Evolutionary conservation across 53 echinoderm and acorn worm genomes (phyloP), one percentile per base, ranked within the genome.

Genomic region (Crossaster papposus): DNA sequence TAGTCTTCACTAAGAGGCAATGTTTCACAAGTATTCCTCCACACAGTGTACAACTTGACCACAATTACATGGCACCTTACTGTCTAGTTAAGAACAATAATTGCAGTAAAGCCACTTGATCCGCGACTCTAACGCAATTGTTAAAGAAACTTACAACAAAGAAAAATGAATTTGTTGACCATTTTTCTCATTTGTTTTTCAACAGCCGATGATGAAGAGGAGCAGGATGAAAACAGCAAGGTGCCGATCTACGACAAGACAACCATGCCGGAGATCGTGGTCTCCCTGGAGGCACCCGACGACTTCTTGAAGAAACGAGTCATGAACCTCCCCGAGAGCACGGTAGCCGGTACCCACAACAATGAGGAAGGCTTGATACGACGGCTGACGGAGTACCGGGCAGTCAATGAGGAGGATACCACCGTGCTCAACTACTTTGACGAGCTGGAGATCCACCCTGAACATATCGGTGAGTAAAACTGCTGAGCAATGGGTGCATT

Each of bases 371-470:
- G 98, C 1, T 80, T 98, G 55, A 76, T 90, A 78, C 83, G 98
- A 33, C 85, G 98, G 4, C 92, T 98, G 36, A 77, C 86, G 3
- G 98, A 98, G 88, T 98, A 92, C 89, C 90, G 94, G 54, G 92
- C 93, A 9, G 51, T 97, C 36, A 98, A 98, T 68, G 98, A 98
- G 90, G 98, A 98, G 79, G 98, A 98, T 77, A 90, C 94, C 44
- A 96, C 98, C 0, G 98, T 97, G 32, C 94, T 97, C 54, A 96
- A 97, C 70, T 97, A 98, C 93, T 96, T 98, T 92, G 98, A 98
- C 79, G 96, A 98, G 91, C 89, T 97, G 77, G 98, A 97, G 79
- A 96, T 97, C 77, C 98, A 97, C 65, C 98, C 98, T 23, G 92
- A 94, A 70, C 95, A 96, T 72, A 90, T 97, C 22, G 98, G 98